Conservation (phyloP, 1,140 invertebrate genomes). For the Pristionchus pacificus region DNA sequence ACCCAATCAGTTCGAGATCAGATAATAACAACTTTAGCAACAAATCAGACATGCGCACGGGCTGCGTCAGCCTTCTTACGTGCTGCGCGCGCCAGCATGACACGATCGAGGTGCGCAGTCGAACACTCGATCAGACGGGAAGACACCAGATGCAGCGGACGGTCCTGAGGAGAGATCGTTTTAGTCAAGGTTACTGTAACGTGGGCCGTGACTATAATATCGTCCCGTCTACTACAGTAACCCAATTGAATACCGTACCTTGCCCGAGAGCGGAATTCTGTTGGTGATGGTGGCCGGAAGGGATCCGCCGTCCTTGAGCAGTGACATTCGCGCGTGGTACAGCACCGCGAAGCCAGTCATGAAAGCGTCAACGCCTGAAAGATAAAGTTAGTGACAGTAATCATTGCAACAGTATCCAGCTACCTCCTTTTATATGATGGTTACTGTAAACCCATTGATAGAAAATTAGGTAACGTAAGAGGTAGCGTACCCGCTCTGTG, state of each 20-base stretch:
- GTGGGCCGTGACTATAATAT: neutral
- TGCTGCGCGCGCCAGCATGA: neutral
- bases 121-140: neutral
- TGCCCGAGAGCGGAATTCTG: neutral
- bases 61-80: neutral
- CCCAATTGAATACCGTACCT: neutral
- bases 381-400: too few species aligned
- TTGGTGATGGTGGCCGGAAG: neutral
- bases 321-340: slow-evolving; percentile 12
- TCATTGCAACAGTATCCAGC: too few species aligned
- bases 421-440: neutral
- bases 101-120: neutral
- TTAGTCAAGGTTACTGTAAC: too few species aligned
- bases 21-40: too few species aligned
- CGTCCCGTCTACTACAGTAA: neutral
- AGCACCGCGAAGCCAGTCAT: slow-evolving; percentile 19
- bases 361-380: slow-evolving; percentile 14
- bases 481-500: slow-evolving; percentile 2
- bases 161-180: neutral
- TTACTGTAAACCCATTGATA: too few species aligned
- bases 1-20: too few species aligned
- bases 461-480: neutral
- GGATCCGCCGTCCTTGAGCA: neutral
- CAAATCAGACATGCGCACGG: too few species aligned
- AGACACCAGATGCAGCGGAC: neutral